Base-by-base conservation (phyloP, 2,797 vertebrate genomes). In the Chaunax sp. region DNA sequence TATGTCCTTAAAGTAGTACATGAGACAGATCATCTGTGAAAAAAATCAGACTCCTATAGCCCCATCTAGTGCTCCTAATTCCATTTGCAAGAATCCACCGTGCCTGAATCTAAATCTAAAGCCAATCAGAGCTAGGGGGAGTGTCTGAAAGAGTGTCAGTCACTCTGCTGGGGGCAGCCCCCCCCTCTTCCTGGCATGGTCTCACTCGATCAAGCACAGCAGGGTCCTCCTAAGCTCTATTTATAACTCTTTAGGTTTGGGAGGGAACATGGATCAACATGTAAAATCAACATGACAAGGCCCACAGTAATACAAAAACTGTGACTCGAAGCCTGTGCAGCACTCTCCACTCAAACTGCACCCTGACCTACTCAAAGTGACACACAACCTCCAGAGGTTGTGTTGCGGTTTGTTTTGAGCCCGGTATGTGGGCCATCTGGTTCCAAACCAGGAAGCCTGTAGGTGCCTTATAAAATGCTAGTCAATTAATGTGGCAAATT, bases 401-500 rank as follows among this genome's bases (percentile, higher is more conserved):
- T 60, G 50, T 60, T 16, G 4, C 30, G 49, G n/a, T 62, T 84
- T 70, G 38, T 64, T 71, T 66, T 60, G 40, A 73, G 47, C 35
- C 62, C 62, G 61, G 70, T 61, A 81, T 87, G 77, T 82, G 56
- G 40, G 54, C 75, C 71, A 74, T 71, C 77, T 78, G 77, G 72
- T 74, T 85, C 46, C 50, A 43, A 11, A 35, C 51, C 30, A 12
- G 35, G 64, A 80, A 80, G 43, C 33, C 22, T 25, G 25, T 45
- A 56, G 79, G 59, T 72, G 59, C 19, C 40, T 69, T 30, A 61
- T 78, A 19, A 56, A 51, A 64, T 80, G 71, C 71, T 70, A 72
- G 70, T 37, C 20, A 64, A 6, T n/a, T 59, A 14, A 51, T 72
- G 33, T 67, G 52, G 59, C 67, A 80, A 40, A 53, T 68, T 79